These are phyloP conservation scores for Montipora cactus DNA, from an alignment of 64 coral and sea anemone species.

Conservation along the genomic window DNA sequence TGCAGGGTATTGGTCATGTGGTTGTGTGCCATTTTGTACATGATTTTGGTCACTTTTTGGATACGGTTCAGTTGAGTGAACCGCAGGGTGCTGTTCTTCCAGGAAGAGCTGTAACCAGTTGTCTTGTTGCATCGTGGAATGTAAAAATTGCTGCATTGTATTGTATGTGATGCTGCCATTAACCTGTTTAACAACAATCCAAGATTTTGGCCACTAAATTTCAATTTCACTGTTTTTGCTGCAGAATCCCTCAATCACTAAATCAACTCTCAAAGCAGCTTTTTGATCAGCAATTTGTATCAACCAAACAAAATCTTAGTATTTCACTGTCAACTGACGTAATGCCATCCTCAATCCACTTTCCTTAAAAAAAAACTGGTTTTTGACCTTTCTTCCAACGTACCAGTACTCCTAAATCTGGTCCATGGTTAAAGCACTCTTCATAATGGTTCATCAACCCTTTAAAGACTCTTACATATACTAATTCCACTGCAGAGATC, in stretches of 20 bases:
- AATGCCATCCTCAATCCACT: no score
- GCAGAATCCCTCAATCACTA: background rate
- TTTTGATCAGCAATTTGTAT: background rate
- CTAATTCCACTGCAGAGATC: no score
- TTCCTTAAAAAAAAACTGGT: no score
- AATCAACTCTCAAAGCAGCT: background rate
- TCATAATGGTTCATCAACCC: no score
- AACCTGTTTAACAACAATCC: slow-evolving; percentile 25
- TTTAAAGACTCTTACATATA: no score
- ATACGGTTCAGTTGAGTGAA: background rate
- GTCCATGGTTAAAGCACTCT: no score
- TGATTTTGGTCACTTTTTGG: background rate
- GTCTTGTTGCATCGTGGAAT: slow-evolving; percentile 23
- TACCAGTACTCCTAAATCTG: no score
- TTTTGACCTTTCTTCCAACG: no score
- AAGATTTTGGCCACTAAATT: slow-evolving; percentile 3
- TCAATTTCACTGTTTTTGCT: background rate
- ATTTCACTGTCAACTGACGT: no score
- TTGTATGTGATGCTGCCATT: background rate
- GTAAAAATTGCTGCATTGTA: background rate
- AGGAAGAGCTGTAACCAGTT: slow-evolving; percentile 15
- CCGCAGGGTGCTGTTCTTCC: background rate
- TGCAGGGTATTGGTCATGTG: background rate
- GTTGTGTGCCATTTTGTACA: background rate
- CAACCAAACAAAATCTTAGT: background rate